Conservation (phyloP, 1,140 invertebrate genomes). For the Himalopsyche phryganea region DNA sequence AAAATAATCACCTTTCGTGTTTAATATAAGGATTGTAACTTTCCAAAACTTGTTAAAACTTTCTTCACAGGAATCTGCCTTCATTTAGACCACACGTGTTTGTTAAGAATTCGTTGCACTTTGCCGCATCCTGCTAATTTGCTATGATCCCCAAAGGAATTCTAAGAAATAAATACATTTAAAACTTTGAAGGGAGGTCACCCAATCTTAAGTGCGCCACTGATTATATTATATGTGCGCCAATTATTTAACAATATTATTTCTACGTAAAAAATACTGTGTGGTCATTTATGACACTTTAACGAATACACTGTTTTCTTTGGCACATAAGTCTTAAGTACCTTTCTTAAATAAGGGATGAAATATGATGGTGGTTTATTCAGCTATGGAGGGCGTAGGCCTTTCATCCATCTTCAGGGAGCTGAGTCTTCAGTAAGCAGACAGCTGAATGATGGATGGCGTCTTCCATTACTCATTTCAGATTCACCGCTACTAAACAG, state of each 20-base stretch:
- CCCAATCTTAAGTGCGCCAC: too few species aligned
- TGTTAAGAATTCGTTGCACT: constrained; percentile 29
- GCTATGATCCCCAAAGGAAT: too few species aligned
- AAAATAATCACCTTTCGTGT: constrained; percentile 26
- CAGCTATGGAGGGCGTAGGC: constrained; percentile 1
- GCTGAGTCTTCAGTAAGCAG: not conserved
- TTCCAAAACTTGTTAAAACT: constrained; percentile 32
- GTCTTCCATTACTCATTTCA: constrained; percentile 29
- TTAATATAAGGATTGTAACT: constrained; percentile 24
- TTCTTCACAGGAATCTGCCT: constrained; percentile 17
- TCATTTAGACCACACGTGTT: constrained; percentile 9
- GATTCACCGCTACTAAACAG: constrained; percentile 31
- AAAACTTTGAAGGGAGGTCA: too few species aligned
- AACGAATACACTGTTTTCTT: too few species aligned
- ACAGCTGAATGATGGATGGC: constrained; percentile 28
- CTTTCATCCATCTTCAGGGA: constrained; percentile 14
- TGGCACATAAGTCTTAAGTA: not conserved
- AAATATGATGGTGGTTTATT: constrained; percentile 31
- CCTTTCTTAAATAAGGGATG: constrained; percentile 11
- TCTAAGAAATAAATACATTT: too few species aligned
- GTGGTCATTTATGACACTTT: too few species aligned
- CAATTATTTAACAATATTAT: too few species aligned
- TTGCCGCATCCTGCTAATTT: constrained; percentile 17
- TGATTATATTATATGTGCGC: too few species aligned
- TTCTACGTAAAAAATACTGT: too few species aligned